Conservation (phyloP, 1,140 invertebrate species). For the Aphaenogaster ashmeadi region DNA sequence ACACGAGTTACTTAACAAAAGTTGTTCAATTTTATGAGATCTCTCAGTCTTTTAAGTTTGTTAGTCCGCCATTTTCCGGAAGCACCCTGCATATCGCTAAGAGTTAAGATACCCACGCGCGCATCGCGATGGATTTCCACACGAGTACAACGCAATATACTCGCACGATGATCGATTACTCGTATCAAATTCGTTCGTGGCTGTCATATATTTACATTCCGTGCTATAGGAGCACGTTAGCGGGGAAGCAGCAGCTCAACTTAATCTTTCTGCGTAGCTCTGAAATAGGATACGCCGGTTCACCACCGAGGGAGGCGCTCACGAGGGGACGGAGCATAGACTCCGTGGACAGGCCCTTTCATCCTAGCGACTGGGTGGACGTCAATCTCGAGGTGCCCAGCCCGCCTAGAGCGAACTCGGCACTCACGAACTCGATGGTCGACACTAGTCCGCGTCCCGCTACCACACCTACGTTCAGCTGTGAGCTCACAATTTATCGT, state of each 20-base stretch:
- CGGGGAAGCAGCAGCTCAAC: constrained; percentile 1
- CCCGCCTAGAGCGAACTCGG: constrained; percentile 82
- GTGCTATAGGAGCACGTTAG: not conserved
- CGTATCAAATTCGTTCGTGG: constrained; percentile 18
- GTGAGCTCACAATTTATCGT: constrained; percentile 77
- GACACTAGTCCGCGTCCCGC: constrained; percentile 75
- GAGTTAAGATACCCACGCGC: not conserved
- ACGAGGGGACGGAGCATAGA: constrained; percentile 85
- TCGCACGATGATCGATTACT: constrained; percentile 43
- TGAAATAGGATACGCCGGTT: constrained; percentile 86
- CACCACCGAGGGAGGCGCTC: constrained; percentile 81
- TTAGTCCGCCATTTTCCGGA: too few relatives aligned
- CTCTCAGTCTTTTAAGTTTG: too few relatives aligned
- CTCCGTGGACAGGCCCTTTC: constrained; percentile 86
- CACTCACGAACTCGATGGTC: constrained; percentile 84
- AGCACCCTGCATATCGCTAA: not conserved
- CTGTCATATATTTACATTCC: constrained; percentile 21
- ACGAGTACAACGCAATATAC: not conserved
- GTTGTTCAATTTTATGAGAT: too few relatives aligned
- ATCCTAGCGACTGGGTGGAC: constrained; percentile 88
- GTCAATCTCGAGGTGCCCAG: constrained; percentile 87
- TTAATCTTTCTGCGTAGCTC: constrained; percentile 78
- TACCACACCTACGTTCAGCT: constrained; percentile 73
- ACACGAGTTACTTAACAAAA: too few relatives aligned
- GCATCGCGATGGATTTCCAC: constrained; percentile 2